phyloP scores from a whole-genome alignment of 2,113 vertebrate genomes.

The Rhegmatorhina hoffmannsi region DNA sequence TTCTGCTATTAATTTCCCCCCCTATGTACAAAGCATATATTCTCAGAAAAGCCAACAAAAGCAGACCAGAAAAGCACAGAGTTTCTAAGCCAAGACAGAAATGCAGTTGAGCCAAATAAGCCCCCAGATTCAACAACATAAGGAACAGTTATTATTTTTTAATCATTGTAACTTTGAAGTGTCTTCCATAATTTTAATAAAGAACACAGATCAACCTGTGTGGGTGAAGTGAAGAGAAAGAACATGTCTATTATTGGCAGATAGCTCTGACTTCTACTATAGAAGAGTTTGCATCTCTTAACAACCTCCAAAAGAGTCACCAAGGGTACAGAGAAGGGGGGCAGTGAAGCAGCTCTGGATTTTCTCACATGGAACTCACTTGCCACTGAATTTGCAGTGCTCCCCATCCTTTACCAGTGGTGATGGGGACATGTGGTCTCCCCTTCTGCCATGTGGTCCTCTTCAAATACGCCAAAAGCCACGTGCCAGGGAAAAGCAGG shows the following conservation, averaged over 20 bases:
- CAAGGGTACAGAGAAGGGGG: fast-evolving
- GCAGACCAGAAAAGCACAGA: background rate
- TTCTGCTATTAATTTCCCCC: background rate
- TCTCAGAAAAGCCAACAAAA: background rate
- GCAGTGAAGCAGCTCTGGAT: background rate
- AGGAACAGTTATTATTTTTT: background rate
- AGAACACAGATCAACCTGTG: background rate
- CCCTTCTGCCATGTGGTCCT: background rate
- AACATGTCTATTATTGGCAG: conserved; percentile 5
- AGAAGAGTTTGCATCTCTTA: background rate
- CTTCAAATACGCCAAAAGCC: background rate
- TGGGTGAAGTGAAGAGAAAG: conserved; percentile 9
- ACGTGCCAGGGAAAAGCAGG: background rate
- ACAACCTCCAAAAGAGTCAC: background rate
- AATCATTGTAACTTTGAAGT: background rate
- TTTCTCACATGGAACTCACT: background rate
- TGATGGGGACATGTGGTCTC: fast-evolving
- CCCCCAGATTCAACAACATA: background rate
- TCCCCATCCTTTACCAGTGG: fast-evolving
- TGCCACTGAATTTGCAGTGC: fast-evolving
- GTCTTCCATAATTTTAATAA: background rate
- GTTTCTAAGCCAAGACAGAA: background rate
- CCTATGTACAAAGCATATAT: background rate
- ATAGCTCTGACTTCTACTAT: background rate
- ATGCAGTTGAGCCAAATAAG: background rate